These are phyloP conservation scores for Acanthococcus lagerstroemiae DNA, from an alignment of 2,888 invertebrate species.

Conservation along the genomic window DNA sequence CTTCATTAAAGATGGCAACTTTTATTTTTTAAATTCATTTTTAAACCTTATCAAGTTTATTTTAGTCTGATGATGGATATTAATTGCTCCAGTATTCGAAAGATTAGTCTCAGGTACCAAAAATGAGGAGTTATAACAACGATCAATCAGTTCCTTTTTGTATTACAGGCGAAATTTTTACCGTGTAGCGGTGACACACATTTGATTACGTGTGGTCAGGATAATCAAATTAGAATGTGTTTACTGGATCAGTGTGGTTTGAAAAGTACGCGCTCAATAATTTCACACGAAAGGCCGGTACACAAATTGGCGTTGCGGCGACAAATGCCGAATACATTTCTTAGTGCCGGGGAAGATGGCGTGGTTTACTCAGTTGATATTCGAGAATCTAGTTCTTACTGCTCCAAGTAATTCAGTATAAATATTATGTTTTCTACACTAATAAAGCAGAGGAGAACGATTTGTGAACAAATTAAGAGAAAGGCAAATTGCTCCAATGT, in stretches of 20 bases:
- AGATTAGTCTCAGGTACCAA: no score
- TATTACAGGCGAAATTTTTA: slow-evolving; percentile 62
- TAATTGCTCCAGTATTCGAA: no score
- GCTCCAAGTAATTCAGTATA: slow-evolving; percentile 15
- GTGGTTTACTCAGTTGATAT: slow-evolving; percentile 72
- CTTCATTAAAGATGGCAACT: no score
- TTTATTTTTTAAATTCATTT: neutral
- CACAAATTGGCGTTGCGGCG: slow-evolving; percentile 73
- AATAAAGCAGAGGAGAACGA: no score
- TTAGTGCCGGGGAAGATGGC: slow-evolving; percentile 85
- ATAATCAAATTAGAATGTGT: slow-evolving; percentile 67
- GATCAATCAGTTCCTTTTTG: neutral
- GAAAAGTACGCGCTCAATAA: slow-evolving; percentile 52
- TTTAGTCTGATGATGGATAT: no score
- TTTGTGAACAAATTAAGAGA: no score
- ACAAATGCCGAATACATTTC: slow-evolving; percentile 58
- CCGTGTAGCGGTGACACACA: slow-evolving; percentile 66
- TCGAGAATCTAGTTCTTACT: slow-evolving; percentile 49
- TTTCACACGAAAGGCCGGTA: slow-evolving; percentile 63
- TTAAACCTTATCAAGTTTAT: neutral
- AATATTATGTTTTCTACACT: no score
- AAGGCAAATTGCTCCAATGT: no score
- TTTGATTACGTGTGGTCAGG: slow-evolving; percentile 78
- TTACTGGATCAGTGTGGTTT: slow-evolving; percentile 46
- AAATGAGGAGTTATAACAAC: no score